Percentiles rank a stretch among this genome's conserved stretches.
phyloP scores from a whole-genome alignment of 2,797 vertebrate species.

The Thunnus albacares region DNA sequence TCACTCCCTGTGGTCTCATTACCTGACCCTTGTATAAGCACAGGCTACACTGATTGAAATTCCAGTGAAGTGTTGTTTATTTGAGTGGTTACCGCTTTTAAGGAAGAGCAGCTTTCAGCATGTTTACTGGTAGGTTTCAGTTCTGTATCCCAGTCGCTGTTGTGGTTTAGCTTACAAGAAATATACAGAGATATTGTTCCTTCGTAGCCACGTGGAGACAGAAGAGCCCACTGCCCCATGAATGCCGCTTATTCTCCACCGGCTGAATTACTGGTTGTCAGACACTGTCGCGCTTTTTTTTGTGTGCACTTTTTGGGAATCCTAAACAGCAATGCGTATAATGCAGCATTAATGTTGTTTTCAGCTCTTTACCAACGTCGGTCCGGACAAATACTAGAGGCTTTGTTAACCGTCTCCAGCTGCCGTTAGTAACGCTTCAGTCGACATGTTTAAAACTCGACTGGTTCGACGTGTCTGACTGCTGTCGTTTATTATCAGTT shows the following conservation, averaged over 20 bases:
- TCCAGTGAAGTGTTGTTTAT: neutral
- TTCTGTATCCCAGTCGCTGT: neutral
- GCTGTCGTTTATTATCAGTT: neutral
- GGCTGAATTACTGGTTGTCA: neutral
- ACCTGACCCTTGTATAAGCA: neutral
- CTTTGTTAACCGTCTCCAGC: neutral
- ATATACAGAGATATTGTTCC: neutral
- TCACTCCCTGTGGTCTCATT: conserved; percentile 18
- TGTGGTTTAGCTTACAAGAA: neutral
- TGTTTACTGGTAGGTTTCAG: neutral
- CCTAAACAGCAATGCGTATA: neutral
- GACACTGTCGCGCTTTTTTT: neutral
- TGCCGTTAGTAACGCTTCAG: neutral
- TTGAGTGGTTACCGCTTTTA: neutral
- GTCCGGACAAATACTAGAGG: neutral
- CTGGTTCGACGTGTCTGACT: conserved; percentile 18
- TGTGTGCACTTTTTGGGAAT: neutral
- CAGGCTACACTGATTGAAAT: neutral
- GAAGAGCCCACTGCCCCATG: neutral
- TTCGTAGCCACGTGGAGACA: too few relatives aligned
- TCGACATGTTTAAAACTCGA: neutral
- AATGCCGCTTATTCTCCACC: neutral
- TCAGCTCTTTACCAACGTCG: neutral
- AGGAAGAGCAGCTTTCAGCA: neutral
- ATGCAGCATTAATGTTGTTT: neutral